phyloP scores from a whole-genome alignment of 2,888 invertebrate species.

The Catonia carolina region DNA sequence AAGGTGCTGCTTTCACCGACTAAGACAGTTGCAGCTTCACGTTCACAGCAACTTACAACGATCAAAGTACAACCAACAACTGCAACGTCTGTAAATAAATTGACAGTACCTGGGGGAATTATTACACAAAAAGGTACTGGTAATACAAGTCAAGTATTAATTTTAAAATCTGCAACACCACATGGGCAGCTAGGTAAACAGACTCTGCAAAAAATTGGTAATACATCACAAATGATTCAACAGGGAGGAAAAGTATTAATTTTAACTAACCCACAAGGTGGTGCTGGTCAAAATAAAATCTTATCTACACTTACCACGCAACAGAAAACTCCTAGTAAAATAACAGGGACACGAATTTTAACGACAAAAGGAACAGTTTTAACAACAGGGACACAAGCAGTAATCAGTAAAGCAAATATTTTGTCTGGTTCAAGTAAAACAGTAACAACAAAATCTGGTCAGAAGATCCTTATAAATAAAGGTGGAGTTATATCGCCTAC shows the following conservation, averaged over 20 bases:
- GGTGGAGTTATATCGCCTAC: slow-evolving; percentile 20
- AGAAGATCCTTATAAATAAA: slow-evolving; percentile 24
- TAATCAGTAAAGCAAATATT: slow-evolving; percentile 8
- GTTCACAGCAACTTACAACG: no score
- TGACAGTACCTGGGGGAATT: not conserved
- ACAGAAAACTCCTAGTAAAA: slow-evolving; percentile 18
- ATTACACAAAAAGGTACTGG: not conserved
- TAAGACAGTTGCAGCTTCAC: no score
- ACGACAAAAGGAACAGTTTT: slow-evolving; percentile 25
- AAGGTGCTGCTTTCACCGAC: slow-evolving; percentile 2
- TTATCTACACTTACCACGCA: slow-evolving; percentile 20
- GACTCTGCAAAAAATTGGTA: slow-evolving; percentile 13
- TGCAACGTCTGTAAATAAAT: not conserved
- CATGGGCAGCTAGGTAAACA: slow-evolving; percentile 9
- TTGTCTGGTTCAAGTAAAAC: slow-evolving; percentile 4
- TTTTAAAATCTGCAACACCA: slow-evolving; percentile 20
- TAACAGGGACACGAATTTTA: slow-evolving; percentile 23
- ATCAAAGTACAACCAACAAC: no score
- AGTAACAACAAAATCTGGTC: slow-evolving; percentile 18
- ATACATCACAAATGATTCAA: slow-evolving; percentile 16
- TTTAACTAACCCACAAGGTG: slow-evolving; percentile 21
- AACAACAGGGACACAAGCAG: slow-evolving; percentile 1
- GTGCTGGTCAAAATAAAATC: slow-evolving; percentile 19
- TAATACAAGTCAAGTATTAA: slow-evolving; percentile 22
- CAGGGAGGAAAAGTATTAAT: slow-evolving; percentile 22